Conservation (phyloP, 2,888 invertebrate species). For the Fragum fragum region DNA sequence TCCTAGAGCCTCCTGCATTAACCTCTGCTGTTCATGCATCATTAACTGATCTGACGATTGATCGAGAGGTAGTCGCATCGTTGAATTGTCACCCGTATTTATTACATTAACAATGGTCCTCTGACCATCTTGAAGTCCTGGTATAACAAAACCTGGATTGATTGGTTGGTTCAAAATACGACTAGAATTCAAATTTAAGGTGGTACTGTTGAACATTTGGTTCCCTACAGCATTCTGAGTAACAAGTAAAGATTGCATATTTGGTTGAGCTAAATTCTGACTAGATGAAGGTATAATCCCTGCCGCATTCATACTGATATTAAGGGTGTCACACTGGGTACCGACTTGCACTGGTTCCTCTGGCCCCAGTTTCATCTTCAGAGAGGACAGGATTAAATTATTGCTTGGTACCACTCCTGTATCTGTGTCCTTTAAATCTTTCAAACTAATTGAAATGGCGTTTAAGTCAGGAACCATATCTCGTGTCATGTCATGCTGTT, state of each 20-base stretch:
- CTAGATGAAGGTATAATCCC: constrained; percentile 49
- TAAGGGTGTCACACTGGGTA: constrained; percentile 44
- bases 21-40: constrained; percentile 49
- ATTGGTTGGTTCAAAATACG: constrained; percentile 43
- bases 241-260: constrained; percentile 22
- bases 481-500: constrained; percentile 38
- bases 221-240: constrained; percentile 26
- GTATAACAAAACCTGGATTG: constrained; percentile 34
- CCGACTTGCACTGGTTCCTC: constrained; percentile 6
- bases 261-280: constrained; percentile 32
- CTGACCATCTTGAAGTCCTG: constrained; percentile 36
- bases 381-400: neutral
- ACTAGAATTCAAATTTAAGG: neutral
- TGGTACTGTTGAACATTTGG: constrained; percentile 4
- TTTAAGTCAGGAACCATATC: constrained; percentile 47
- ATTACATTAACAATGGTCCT: constrained; percentile 41
- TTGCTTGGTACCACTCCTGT: neutral
- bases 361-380: neutral
- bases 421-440: constrained; percentile 25
- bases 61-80: constrained; percentile 28
- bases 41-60: constrained; percentile 39
- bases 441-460: constrained; percentile 1
- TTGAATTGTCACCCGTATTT: constrained; percentile 27
- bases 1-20: constrained; percentile 53
- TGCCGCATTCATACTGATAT: constrained; percentile 59